Base-by-base conservation (phyloP, 1,140 invertebrate genomes). In the Sminthurides bifidus region DNA sequence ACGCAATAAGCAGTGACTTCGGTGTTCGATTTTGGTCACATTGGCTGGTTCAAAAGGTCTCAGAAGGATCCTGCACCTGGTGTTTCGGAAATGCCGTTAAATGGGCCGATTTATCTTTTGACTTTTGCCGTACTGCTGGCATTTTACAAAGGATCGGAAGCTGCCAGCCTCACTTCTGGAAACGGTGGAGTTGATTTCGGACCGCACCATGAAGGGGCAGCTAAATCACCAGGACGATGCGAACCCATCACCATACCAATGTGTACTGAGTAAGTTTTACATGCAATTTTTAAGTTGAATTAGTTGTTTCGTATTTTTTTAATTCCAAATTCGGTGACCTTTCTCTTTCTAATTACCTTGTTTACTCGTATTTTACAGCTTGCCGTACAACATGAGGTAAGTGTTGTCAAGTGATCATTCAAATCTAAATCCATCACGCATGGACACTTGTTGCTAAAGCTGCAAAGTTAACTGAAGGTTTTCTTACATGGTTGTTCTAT, bases 401-500 rank as follows among this genome's bases (percentile, higher is more conserved):
- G 41, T 35, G 10, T 10, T 35, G n/a, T 12, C 41, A 10, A 6
- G n/a, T 43, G 41, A 37, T n/a, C 33, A n/a, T n/a, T n/a, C n/a
- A n/a, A n/a, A n/a, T n/a, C n/a, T n/a, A n/a, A n/a, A n/a, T n/a
- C n/a, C n/a, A n/a, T n/a, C n/a, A n/a, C n/a, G n/a, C n/a, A n/a
- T n/a, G n/a, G n/a, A n/a, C n/a, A n/a, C n/a, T n/a, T n/a, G n/a
- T n/a, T n/a, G n/a, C n/a, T 37, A 37, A 37, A n/a, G 33, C n/a
- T 37, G 10, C 21, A 14, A 46, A 14, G 12, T 24, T 24, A 46
- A 24, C 23, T 26, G 19, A 44, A 55, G 31, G 58, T 56, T n/a
- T n/a, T n/a, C n/a, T n/a, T n/a, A n/a, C n/a, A n/a, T n/a, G n/a
- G 38, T 59, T 63, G 61, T 58, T 58, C 8, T 63, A 63, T 33